Evolutionary conservation across 2,113 vertebrate genomes (phyloP).

Genomic region (Callithrix jacchus): DNA sequence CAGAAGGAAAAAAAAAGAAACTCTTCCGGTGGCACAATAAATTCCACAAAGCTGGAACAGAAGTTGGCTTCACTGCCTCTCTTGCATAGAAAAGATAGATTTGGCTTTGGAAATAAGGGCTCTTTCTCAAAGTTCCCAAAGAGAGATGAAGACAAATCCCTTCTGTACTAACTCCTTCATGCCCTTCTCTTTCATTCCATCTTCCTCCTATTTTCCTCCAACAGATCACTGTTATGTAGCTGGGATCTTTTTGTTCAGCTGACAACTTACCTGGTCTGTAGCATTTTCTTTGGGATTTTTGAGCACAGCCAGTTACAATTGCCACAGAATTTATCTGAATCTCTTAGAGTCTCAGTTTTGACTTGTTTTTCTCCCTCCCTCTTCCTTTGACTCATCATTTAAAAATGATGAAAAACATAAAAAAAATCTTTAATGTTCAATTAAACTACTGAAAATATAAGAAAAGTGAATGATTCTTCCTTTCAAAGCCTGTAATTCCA

Average conservation of each 20-base stretch:
- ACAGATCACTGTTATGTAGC: background rate
- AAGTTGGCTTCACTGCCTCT: background rate
- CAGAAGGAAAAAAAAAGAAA: background rate
- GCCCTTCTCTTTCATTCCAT: background rate
- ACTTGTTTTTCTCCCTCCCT: background rate
- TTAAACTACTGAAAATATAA: background rate
- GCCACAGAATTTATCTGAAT: background rate
- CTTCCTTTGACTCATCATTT: background rate
- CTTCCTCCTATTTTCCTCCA: background rate
- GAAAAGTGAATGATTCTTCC: background rate
- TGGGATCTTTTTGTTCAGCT: slow-evolving; percentile 22
- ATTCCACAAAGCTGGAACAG: background rate
- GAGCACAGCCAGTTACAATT: no score
- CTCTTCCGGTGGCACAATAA: background rate
- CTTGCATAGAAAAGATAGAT: slow-evolving; percentile 11
- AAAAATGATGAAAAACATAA: no score
- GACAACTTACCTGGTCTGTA: background rate
- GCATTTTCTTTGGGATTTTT: background rate
- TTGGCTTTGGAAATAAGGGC: slow-evolving; percentile 25
- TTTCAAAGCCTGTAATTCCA: background rate
- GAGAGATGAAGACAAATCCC: background rate
- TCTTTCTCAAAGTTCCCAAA: slow-evolving; percentile 14
- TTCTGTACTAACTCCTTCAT: background rate
- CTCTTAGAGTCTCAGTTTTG: background rate
- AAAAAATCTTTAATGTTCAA: background rate